Conservation (phyloP, 2,113 vertebrate species). For the Astur gentilis region DNA sequence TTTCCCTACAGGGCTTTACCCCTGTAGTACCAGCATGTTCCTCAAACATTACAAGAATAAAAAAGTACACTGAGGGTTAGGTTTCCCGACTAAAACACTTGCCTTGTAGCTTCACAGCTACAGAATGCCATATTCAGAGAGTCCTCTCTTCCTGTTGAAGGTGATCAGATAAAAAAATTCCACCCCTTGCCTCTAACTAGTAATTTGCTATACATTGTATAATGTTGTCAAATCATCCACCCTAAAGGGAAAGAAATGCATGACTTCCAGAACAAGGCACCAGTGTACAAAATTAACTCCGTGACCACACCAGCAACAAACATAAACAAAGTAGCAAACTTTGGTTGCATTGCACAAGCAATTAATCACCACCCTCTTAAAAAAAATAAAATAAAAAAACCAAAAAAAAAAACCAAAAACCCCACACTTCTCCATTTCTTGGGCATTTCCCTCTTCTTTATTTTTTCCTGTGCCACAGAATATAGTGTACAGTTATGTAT, state of each 20-base stretch:
- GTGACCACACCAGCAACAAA: not conserved
- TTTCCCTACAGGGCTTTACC: not conserved
- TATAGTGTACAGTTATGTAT: not conserved
- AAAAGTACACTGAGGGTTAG: not conserved
- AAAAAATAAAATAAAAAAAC: not conserved
- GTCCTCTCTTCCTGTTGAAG: not conserved
- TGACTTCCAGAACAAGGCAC: not conserved
- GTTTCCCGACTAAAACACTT: not conserved
- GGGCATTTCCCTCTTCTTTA: not conserved
- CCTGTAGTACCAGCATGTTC: not conserved
- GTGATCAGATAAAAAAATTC: not conserved
- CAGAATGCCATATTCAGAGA: not conserved
- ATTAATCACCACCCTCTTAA: not conserved
- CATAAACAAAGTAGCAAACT: constrained; percentile 14
- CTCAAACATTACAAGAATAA: not conserved
- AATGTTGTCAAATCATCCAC: constrained; percentile 1
- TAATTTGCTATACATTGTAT: constrained; percentile 43
- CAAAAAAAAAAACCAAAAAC: too few relatives aligned
- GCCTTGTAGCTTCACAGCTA: not conserved
- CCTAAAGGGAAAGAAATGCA: not conserved
- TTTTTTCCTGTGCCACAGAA: not conserved
- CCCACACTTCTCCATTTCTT: not conserved
- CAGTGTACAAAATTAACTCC: not conserved
- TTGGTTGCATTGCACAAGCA: not conserved
- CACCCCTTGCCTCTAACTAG: constrained; percentile 26